Evolutionary conservation across 2,113 vertebrate species (phyloP).

Genomic region (Amazona vittata): DNA sequence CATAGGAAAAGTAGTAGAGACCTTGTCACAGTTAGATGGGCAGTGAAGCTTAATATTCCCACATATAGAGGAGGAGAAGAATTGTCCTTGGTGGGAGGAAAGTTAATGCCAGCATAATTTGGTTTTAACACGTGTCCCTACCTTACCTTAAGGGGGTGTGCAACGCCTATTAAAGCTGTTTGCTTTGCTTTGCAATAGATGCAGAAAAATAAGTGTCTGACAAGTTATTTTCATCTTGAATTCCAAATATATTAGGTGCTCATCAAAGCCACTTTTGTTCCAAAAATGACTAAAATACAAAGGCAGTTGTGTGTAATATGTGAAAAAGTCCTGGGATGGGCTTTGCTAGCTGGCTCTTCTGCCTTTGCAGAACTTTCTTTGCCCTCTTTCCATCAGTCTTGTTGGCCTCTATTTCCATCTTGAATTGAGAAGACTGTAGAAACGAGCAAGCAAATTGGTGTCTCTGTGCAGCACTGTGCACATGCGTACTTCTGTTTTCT

Average conservation of each 20-base stretch:
- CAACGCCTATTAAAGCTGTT: not conserved
- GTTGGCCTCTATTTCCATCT: not conserved
- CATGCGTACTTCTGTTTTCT: not conserved
- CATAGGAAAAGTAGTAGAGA: not conserved
- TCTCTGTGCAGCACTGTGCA: not conserved
- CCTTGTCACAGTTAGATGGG: not conserved
- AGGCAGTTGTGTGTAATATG: not conserved
- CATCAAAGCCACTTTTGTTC: not conserved
- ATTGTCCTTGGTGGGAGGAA: not conserved
- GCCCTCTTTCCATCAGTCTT: not conserved
- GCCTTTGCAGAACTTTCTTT: not conserved
- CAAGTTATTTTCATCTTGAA: not conserved
- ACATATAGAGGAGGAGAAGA: not conserved
- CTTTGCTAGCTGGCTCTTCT: not conserved
- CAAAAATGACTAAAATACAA: not conserved
- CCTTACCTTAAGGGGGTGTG: not conserved
- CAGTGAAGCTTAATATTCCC: not conserved
- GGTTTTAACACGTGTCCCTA: not conserved
- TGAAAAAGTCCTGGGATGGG: not conserved
- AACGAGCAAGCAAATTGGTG: not conserved
- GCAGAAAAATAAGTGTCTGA: not conserved
- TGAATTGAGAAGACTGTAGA: not conserved
- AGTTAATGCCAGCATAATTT: not conserved
- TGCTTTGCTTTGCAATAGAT: not conserved
- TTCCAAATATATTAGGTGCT: slow-evolving; percentile 1